Base-by-base conservation (phyloP, 2,888 invertebrate genomes). In the Tetropium fuscum region DNA sequence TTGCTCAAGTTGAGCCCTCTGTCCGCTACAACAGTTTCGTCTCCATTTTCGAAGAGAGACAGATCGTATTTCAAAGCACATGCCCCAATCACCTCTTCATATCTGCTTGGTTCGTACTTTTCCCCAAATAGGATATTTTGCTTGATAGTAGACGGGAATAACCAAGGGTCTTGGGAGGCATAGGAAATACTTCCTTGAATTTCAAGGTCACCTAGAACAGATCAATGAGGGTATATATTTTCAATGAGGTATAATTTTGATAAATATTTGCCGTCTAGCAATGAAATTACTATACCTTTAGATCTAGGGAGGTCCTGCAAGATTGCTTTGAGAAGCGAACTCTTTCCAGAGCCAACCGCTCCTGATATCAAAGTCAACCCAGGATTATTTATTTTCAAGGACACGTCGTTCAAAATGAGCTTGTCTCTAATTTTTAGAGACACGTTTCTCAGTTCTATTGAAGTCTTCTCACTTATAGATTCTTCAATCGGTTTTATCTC, bases 121-220 rank as follows among this genome's bases (percentile, higher is more conserved):
- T 84, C 83, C 0, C 92, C 92, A 79, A 93, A 92, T 0, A 91
- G 74, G 53, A 94, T 91, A 74, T 94, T 94, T 69, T 93, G 90
- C 32, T 89, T 84, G 1, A 94, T 86, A 38, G 85, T 85, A 13
- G 82, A 82, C 1, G 82, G 81, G 69, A 83, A 84, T 34, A 84
- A 62, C 89, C 89, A 90, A 0, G 89, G 85, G 68, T 88, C 83
- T 70, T 88, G 87, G 1, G 86, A 82, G 1, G 86, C 84, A 70
- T 88, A 89, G 0, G 82, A 81, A 11, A 83, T 64, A 0, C 55
- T 74, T 10, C 84, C 87, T 83, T 41, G 87, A 1, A 86, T 11
- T 34, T 51, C 55, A 20, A 61, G 27, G 16, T 55, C 41, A 13
- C 64, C 64, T 64, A 32, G 27, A 63, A 58, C 15, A 34, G 13